Evolutionary conservation across 92 coral and sea anemone genomes (phyloP).

Genomic region (Umimayanthus kanabou): DNA sequence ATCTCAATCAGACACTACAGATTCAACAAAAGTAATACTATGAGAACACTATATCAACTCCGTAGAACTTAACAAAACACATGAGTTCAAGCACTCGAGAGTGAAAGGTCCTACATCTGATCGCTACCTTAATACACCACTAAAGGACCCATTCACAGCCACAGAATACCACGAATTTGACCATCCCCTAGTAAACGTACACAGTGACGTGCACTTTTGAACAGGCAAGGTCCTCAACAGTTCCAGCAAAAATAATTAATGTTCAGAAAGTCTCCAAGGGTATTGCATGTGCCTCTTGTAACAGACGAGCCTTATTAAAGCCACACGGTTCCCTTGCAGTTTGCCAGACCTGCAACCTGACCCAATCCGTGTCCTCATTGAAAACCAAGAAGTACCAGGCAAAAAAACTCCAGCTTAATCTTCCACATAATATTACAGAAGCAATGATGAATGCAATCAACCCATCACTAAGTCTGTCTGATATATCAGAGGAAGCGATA

Average conservation of each 20-base stretch:
- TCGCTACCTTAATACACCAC: conserved; percentile 22
- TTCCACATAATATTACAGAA: not conserved
- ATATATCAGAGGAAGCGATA: not conserved
- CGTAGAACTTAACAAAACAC: not conserved
- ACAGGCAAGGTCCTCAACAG: conserved; percentile 11
- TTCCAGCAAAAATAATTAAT: not conserved
- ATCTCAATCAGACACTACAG: too few relatives aligned
- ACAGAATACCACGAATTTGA: conserved; percentile 2
- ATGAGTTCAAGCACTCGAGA: conserved; percentile 3
- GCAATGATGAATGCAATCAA: not conserved
- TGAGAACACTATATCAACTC: not conserved
- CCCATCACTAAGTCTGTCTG: not conserved
- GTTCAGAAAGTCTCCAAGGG: conserved; percentile 4
- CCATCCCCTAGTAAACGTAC: conserved; percentile 5
- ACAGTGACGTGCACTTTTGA: not conserved
- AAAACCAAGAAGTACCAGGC: too few relatives aligned
- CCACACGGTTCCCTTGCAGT: conserved; percentile 4
- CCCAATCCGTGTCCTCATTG: not conserved
- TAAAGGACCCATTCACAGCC: not conserved
- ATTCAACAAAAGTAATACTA: too few relatives aligned
- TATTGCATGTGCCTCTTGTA: not conserved
- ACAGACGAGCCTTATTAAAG: conserved; percentile 5
- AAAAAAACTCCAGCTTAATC: too few relatives aligned
- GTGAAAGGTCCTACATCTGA: conserved; percentile 17
- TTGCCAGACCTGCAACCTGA: conserved; percentile 7